These are phyloP conservation scores for Spilogale gracilis DNA, from an alignment of 2,113 vertebrate genomes.

Conservation along the genomic window DNA sequence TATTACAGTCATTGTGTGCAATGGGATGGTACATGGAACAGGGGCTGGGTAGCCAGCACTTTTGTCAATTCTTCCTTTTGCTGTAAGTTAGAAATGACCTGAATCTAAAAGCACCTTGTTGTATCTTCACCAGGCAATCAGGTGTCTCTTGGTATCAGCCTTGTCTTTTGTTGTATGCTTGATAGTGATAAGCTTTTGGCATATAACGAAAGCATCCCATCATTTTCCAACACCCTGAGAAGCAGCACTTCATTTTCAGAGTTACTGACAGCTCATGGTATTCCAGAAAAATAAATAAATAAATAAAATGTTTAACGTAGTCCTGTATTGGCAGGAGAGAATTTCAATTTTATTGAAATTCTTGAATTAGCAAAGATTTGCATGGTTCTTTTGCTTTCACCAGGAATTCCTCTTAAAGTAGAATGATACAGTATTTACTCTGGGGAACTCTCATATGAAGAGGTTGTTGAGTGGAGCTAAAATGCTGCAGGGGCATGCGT, in stretches of 20 bases:
- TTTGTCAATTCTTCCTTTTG: neutral
- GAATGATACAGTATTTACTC: neutral
- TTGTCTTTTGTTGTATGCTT: neutral
- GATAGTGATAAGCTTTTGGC: neutral
- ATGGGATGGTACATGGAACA: accelerated
- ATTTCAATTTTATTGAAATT: neutral
- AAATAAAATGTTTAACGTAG: neutral
- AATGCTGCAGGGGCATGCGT: accelerated
- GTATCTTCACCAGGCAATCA: neutral
- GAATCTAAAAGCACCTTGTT: neutral
- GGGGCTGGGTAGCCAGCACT: accelerated
- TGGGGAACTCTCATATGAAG: neutral
- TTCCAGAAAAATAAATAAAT: neutral
- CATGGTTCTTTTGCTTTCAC: neutral
- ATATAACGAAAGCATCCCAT: neutral
- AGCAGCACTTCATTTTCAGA: neutral
- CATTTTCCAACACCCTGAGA: neutral
- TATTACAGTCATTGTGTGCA: accelerated
- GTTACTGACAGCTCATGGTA: neutral
- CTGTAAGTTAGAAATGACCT: neutral
- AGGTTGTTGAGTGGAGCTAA: neutral
- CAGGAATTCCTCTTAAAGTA: neutral
- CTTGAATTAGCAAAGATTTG: neutral
- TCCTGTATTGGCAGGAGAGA: neutral
- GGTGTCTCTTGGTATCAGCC: accelerated